Conservation (phyloP, 2,888 invertebrate species). For the Asteroscopus sphinx region DNA sequence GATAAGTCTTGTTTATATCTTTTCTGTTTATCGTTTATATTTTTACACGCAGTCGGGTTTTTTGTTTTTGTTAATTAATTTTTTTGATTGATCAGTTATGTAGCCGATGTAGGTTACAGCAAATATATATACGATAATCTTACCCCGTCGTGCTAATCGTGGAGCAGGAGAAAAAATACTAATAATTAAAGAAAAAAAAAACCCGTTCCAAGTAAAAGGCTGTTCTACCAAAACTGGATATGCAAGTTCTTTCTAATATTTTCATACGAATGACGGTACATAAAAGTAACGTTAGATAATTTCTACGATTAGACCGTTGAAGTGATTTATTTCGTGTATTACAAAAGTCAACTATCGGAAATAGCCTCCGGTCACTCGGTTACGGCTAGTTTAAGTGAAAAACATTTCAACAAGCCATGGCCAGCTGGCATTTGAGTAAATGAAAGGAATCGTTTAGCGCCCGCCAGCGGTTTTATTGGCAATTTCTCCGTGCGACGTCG, state of each 20-base stretch:
- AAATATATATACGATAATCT: constrained; percentile 19
- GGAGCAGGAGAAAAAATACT: constrained; percentile 22
- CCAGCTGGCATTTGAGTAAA: constrained; percentile 68
- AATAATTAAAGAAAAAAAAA: constrained; percentile 23
- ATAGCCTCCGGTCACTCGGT: constrained; percentile 67
- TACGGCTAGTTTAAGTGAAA: constrained; percentile 75
- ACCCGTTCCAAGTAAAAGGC: constrained; percentile 63
- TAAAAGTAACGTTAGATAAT: constrained; percentile 67
- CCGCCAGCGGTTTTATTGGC: constrained; percentile 74
- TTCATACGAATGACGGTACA: constrained; percentile 60
- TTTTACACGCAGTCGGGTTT: no score
- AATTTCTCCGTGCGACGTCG: constrained; percentile 77
- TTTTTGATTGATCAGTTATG: no score
- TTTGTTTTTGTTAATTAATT: no score
- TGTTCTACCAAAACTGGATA: constrained; percentile 62
- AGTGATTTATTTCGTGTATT: constrained; percentile 65
- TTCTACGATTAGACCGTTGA: constrained; percentile 58
- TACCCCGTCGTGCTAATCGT: constrained; percentile 17
- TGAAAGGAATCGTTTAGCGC: constrained; percentile 77
- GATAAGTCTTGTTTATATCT: no score
- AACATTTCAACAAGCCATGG: constrained; percentile 65
- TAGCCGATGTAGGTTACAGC: constrained; percentile 17
- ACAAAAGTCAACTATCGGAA: constrained; percentile 63
- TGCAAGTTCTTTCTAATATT: constrained; percentile 66
- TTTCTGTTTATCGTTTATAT: no score